Conservation (phyloP, 1,140 invertebrate species). For the Drosophila pallidifrons region DNA sequence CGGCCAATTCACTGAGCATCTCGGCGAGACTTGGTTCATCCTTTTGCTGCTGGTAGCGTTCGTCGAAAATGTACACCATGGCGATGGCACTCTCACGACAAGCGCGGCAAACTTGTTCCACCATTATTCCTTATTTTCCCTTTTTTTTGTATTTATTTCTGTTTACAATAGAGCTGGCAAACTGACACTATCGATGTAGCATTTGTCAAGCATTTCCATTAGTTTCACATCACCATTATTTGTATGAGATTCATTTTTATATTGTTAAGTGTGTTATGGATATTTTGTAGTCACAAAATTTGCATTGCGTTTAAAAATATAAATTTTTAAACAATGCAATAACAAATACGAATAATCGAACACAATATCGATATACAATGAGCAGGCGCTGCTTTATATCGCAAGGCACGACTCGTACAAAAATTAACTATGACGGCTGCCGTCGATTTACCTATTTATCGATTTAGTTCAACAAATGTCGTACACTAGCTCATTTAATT, state of each 20-base stretch:
- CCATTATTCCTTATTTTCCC: not conserved
- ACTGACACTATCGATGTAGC: not conserved
- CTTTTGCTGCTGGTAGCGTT: not conserved
- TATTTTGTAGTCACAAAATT: too few species aligned
- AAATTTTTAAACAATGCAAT: slow-evolving; percentile 5
- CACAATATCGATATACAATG: not conserved
- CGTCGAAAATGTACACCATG: slow-evolving; percentile 30
- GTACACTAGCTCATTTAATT: too few species aligned
- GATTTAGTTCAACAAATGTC: not conserved
- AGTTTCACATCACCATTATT: not conserved
- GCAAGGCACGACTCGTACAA: not conserved
- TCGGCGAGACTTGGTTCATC: slow-evolving; percentile 31
- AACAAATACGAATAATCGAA: slow-evolving; percentile 32
- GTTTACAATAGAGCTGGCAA: slow-evolving; percentile 3
- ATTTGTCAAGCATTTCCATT: not conserved
- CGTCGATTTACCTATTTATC: not conserved
- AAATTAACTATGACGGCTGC: not conserved
- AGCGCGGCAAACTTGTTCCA: slow-evolving; percentile 38
- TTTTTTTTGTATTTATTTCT: slow-evolving; percentile 1
- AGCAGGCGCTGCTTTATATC: slow-evolving; percentile 2
- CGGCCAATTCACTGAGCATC: slow-evolving; percentile 35
- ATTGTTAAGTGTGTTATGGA: too few species aligned
- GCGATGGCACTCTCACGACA: slow-evolving; percentile 10
- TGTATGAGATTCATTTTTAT: too few species aligned
- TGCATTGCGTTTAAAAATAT: not conserved